Evolutionary conservation across 2,888 invertebrate genomes (phyloP), one percentile per base, ranked within the genome.

Genomic region (Cantharis nigra): DNA sequence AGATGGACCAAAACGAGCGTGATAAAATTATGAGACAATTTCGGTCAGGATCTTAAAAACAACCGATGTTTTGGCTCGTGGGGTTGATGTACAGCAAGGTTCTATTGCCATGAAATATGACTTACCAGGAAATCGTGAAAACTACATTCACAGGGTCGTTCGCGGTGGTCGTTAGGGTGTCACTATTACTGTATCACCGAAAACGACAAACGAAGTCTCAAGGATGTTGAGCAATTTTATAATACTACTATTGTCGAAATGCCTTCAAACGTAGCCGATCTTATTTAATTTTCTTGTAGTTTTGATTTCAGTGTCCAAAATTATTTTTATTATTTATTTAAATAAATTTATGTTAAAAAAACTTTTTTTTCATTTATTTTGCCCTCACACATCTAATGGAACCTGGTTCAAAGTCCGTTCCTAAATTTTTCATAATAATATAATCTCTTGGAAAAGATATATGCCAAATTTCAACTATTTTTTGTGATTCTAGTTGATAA

Each of bases 111-210:
- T 99, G 90, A 99, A 99, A 91, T 99, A 98, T 90, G 99, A 99
- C 92, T 93, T 99, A 91, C 99, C 99, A 83, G 97, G 97, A 82
- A 99, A 99, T 91, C 94, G 99, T 85, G 99, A 99, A 90, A 99
- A 98, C 90, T 99, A 99, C 90, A 99, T 99, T 91, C 99, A 99
- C 91, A 96, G 99, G 98, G 99, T 99, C 91, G 99, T 99, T 89
- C 95, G 99, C 90, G 98, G 98, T 90, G 99, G 99, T 87, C 97
- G 99, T 90, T 99, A 16, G 16, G 16, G 16, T 16, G 16, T 16
- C 16, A 1, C 16, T 16, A 16, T 16, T 16, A 99, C 91, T 99
- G 99, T 90, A 96, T 99, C 82, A 99, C 98, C 80, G 94, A 95
- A 86, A 97, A 97, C 76, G 99, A 99, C 90, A 95, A 94, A 89